Conservation (phyloP, 2,888 invertebrate genomes). For the Drosophila nigricruria region DNA sequence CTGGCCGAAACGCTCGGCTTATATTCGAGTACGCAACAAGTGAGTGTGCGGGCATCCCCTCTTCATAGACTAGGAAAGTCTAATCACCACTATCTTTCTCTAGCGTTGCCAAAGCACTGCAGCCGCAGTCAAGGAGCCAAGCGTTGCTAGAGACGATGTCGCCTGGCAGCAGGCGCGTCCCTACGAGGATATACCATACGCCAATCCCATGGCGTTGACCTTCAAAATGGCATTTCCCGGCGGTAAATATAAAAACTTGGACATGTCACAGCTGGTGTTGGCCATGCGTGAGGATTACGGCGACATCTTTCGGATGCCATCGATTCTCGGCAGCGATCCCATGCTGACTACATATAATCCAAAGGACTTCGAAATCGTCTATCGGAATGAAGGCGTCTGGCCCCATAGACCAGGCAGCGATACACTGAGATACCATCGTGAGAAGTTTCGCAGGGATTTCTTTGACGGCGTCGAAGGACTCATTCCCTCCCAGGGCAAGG, state of each 20-base stretch:
- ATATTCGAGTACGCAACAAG: constrained; percentile 6
- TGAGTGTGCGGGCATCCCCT: too few species aligned
- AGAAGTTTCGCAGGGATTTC: constrained; percentile 55
- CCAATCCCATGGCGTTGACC: constrained; percentile 41
- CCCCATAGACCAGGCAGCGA: constrained; percentile 85
- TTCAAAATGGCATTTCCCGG: constrained; percentile 67
- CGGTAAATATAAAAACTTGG: constrained; percentile 72
- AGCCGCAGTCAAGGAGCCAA: constrained; percentile 21
- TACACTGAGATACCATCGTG: constrained; percentile 84
- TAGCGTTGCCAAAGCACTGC: constrained; percentile 59
- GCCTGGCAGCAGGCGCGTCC: constrained; percentile 78
- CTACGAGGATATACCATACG: constrained; percentile 69
- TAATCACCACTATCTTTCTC: constrained; percentile 3
- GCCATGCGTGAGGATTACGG: constrained; percentile 79
- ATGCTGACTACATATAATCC: constrained; percentile 86
- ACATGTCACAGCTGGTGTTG: constrained; percentile 46
- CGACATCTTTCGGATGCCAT: constrained; percentile 83
- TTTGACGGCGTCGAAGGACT: constrained; percentile 72
- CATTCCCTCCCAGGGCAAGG: constrained; percentile 82
- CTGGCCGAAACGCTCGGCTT: background rate
- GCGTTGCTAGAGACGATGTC: constrained; percentile 4
- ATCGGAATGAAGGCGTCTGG: constrained; percentile 86
- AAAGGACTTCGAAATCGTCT: constrained; percentile 86
- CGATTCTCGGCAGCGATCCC: constrained; percentile 73
- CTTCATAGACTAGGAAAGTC: background rate